Conservation (phyloP, 2,888 invertebrate genomes). For the Ennomos quercinarius region DNA sequence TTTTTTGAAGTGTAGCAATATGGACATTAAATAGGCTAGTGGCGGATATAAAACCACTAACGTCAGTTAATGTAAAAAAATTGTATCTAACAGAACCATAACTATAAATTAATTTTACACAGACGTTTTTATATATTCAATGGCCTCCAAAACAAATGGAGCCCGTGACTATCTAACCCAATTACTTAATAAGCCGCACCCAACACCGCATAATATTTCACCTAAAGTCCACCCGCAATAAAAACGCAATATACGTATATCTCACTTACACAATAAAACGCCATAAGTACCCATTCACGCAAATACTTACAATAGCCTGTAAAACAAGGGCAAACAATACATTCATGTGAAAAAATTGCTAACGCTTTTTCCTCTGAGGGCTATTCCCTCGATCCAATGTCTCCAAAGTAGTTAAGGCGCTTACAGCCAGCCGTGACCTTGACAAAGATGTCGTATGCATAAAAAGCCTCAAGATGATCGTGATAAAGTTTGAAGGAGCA, state of each 20-base stretch:
- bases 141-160: constrained; percentile 3
- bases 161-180: constrained; percentile 22
- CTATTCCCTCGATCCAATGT: constrained; percentile 39
- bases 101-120: no score
- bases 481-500: constrained; percentile 2
- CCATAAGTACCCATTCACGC: constrained; percentile 52
- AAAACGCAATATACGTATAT: constrained; percentile 51
- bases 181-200: constrained; percentile 32
- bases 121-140: not conserved
- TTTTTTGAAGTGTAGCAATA: no score
- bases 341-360: constrained; percentile 48
- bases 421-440: constrained; percentile 16
- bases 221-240: constrained; percentile 40
- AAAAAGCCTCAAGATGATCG: constrained; percentile 10
- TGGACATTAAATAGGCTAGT: no score
- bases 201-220: constrained; percentile 31
- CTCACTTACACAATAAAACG: constrained; percentile 46
- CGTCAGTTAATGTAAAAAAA: no score
- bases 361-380: constrained; percentile 33
- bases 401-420: constrained; percentile 23
- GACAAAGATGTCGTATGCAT: constrained; percentile 6
- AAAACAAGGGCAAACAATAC: constrained; percentile 54
- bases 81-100: no score
- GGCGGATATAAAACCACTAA: no score
- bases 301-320: constrained; percentile 50